Base-by-base conservation (phyloP, 2,888 invertebrate species). In the Sphinx pinastri region DNA sequence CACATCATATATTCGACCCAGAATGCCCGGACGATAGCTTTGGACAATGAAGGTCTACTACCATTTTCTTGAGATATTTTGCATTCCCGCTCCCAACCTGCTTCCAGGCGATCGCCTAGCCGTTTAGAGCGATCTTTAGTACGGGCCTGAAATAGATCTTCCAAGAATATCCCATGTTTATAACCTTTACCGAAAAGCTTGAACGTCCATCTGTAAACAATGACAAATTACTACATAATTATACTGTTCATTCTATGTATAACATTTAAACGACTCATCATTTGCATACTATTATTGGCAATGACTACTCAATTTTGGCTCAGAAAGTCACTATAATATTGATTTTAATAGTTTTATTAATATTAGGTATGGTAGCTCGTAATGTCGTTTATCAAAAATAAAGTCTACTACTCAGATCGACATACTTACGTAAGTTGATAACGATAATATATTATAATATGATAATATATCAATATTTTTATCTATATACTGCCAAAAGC, bases 51-150 rank as follows among this genome's bases (percentile, higher is more conserved):
- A 0, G 97, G 96, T 71, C 94, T 92, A 52, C 86, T 85, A n/a
- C 94, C 93, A 67, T 86, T 85, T 71, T 87, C 87, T 67, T 92
- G 89, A 0, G 95, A 94, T 59, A 84, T 85, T 63, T 88, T 84
- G 25, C 95, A 74, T 85, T 96, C 96, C 55, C 90, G 84, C 60
- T 94, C 88, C 97, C 96, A 97, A 70, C 95, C 96, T 92, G 92
- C 92, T 86, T 96, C 96, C 55, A 97, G 88, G 19, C 92, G 91
- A 83, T 96, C 95, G 11, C 96, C 96, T 14, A 97, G 90, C n/a
- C 88, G 86, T 71, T 95, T 95, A 0, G 97, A 97, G 63, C 93
- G 88, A 85, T 97, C 97, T 19, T 89, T 88, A 1, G 93, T 88
- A 19, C 96, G 89, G 11, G 95, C 94, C 80, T 95, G 95, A 89